Base-by-base conservation (phyloP, 2,113 vertebrate genomes). In the Oncorhynchus kisutch region DNA sequence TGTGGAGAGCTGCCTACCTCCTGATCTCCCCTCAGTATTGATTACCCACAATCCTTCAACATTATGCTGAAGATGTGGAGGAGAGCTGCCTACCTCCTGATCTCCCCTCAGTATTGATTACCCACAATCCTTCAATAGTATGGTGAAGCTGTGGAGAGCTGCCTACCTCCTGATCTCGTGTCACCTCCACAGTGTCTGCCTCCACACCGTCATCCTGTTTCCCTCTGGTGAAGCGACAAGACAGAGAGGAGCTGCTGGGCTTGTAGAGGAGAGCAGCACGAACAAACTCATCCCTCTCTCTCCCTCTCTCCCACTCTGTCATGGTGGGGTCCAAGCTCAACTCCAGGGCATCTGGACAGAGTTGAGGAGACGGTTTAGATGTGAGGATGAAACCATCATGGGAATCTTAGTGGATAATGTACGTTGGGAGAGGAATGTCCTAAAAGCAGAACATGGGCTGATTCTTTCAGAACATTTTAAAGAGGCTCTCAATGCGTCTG, bases 271-370 rank as follows among this genome's bases (percentile, higher is more conserved):
- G 45, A 0, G 96, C 96, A 0, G 98, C 94, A 0, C 95, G 93
- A 1, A 94, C 70, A 64, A 99, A 99, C 88, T 99, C 97, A 0
- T 99, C 96, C 51, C 88, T 89, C 65, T 99, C 97, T 0, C 96
- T 88, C 57, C 95, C 92, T 31, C 93, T 91, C 81, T 99, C 97
- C 97, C 98, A 99, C 70, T 97, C 97, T 0, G 96, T 96, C 95
- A 96, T 93, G 0, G 1, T 70, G 0, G 87, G 82, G 76, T 99
- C 97, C 81, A 96, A 80, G 80, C 93, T 94, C 1, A 45, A 87
- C 9, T 96, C 94, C 89, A 96, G 5, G 0, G 92, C 88, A 13
- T 94, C 96, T 94, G 25, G 24, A 48, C 14, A 74, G 22, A 22
- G 3, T 45, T 2, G 20, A 34, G 22, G 22, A 9, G 64, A 27